Evolutionary conservation across 2,113 vertebrate genomes (phyloP).

Genomic region (Aix galericulata): DNA sequence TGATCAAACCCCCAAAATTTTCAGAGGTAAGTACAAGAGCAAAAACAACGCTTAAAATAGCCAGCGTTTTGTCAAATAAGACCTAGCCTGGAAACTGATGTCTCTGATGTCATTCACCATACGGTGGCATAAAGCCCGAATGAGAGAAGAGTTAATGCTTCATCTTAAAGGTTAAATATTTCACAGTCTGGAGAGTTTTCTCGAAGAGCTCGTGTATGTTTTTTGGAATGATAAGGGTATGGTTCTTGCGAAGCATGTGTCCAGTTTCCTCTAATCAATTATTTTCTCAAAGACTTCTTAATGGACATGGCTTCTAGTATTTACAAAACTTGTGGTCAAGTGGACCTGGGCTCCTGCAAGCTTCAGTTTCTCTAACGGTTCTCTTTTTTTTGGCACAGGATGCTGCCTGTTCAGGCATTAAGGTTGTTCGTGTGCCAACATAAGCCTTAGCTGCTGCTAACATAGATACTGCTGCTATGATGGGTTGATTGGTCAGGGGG

Average conservation of each 20-base stretch:
- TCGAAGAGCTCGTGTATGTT: neutral
- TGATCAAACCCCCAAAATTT: neutral
- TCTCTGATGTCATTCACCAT: neutral
- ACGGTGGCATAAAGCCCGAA: neutral
- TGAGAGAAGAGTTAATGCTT: neutral
- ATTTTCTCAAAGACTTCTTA: constrained; percentile 10
- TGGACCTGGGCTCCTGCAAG: neutral
- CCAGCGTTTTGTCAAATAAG: fast-evolving
- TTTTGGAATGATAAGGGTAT: neutral
- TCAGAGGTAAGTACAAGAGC: neutral
- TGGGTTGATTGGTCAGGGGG: neutral
- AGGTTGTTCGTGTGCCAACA: neutral
- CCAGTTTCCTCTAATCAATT: neutral
- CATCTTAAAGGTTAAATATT: neutral
- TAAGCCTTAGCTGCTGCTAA: neutral
- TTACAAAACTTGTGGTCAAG: neutral
- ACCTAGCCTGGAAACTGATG: neutral
- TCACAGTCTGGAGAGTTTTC: neutral
- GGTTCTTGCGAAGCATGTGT: neutral
- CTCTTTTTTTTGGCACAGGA: neutral
- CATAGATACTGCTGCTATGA: neutral
- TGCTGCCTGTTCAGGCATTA: neutral
- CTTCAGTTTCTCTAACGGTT: neutral
- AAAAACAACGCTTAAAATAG: neutral
- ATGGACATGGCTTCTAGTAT: neutral